Percentiles rank a stretch among this genome's conserved stretches.
These are phyloP conservation scores for Enteromius radiatus DNA, from an alignment of 2,797 vertebrate species.

Conservation along the genomic window DNA sequence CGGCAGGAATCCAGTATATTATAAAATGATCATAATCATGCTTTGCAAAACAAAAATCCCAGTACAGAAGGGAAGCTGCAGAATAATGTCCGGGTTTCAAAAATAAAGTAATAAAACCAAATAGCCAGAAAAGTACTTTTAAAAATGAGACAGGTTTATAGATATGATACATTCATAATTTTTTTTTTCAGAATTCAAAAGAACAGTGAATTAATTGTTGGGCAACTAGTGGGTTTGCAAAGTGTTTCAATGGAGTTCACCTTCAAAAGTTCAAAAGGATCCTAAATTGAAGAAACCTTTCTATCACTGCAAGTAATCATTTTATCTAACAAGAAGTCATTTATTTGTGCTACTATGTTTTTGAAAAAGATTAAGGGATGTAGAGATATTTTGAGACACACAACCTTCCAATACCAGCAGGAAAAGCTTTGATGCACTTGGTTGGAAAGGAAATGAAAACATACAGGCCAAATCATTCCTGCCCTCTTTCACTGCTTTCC, in stretches of 20 bases:
- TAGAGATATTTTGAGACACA: neutral
- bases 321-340: neutral
- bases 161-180: neutral
- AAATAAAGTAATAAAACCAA: neutral
- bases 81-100: neutral
- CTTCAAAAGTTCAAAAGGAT: neutral
- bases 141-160: neutral
- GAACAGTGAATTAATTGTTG: neutral
- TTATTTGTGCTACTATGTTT: neutral
- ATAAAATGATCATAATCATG: slow-evolving; percentile 36
- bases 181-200: neutral
- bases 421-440: slow-evolving; percentile 20
- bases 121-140: neutral
- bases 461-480: slow-evolving; percentile 25
- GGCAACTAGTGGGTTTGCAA: neutral
- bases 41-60: slow-evolving; percentile 17
- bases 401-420: neutral
- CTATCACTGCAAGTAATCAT: neutral
- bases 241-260: neutral
- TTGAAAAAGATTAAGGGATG: neutral
- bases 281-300: neutral
- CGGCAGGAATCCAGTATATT: neutral
- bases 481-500: neutral
- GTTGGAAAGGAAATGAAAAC: slow-evolving; percentile 30
- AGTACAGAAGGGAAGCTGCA: neutral